These are phyloP conservation scores for Misgurnus anguillicaudatus DNA, from an alignment of 2,113 vertebrate species.

Conservation along the genomic window DNA sequence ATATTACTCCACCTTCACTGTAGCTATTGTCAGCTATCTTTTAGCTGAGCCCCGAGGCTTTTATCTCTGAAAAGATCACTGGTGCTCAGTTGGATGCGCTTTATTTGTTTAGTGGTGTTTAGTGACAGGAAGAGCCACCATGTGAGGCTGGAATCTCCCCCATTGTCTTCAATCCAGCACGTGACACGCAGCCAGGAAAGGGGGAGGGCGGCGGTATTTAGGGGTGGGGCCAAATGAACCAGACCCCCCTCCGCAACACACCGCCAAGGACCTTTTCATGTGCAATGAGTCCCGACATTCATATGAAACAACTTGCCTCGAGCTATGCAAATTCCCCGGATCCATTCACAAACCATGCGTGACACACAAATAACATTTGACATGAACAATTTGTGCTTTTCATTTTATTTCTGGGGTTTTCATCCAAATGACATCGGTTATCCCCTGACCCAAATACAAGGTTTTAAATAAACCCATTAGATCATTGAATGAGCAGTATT, in stretches of 20 bases:
- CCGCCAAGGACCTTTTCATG: constrained; percentile 50
- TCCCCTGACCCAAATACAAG: constrained; percentile 40
- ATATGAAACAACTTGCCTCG: constrained; percentile 43
- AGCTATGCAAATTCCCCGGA: constrained; percentile 46
- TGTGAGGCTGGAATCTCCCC: constrained; percentile 48
- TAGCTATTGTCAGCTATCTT: constrained; percentile 15
- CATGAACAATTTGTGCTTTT: constrained; percentile 10
- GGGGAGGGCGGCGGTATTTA: constrained; percentile 40
- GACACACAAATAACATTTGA: constrained; percentile 7
- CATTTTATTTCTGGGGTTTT: constrained; percentile 44
- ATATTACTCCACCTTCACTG: not conserved
- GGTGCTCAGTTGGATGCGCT: constrained; percentile 37
- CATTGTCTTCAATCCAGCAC: constrained; percentile 46
- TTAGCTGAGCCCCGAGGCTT: constrained; percentile 10
- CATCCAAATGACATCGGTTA: constrained; percentile 31
- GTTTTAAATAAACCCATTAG: constrained; percentile 55
- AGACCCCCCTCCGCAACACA: not conserved
- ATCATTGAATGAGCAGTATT: constrained; percentile 42
- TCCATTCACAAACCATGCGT: constrained; percentile 20
- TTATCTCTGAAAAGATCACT: constrained; percentile 15
- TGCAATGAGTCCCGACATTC: constrained; percentile 53
- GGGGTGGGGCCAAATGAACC: constrained; percentile 33
- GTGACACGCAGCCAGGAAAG: constrained; percentile 4
- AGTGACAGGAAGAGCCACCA: constrained; percentile 52
- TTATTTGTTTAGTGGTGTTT: constrained; percentile 54